Evolutionary conservation across 2,888 invertebrate species (phyloP).

Genomic region (Parnassius apollo): DNA sequence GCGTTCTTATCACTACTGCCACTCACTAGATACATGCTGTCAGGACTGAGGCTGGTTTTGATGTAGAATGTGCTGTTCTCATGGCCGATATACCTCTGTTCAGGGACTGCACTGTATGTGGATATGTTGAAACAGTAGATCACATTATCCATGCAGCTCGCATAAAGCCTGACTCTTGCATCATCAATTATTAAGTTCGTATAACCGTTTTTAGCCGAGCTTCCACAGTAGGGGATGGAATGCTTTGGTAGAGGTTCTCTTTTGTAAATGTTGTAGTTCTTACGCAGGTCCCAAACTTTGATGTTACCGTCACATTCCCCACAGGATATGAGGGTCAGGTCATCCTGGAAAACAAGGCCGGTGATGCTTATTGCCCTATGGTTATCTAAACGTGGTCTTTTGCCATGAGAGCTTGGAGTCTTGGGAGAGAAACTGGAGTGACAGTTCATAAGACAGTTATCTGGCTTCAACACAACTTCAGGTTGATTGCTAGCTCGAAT

Average conservation of each 20-base stretch:
- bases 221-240: constrained; percentile 87
- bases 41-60: constrained; percentile 89
- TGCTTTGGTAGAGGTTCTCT: constrained; percentile 87
- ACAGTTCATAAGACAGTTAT: constrained; percentile 86
- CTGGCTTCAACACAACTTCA: constrained; percentile 79
- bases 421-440: constrained; percentile 76
- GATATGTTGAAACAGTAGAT: constrained; percentile 92
- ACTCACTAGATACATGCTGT: constrained; percentile 90
- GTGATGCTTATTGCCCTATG: constrained; percentile 88
- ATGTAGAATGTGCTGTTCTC: constrained; percentile 92
- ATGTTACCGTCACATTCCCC: constrained; percentile 93
- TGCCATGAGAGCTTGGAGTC: constrained; percentile 77
- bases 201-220: constrained; percentile 85
- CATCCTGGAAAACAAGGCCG: constrained; percentile 91
- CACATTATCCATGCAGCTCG: constrained; percentile 92
- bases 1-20: constrained; percentile 94
- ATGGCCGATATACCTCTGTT: constrained; percentile 86
- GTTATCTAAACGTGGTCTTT: constrained; percentile 69
- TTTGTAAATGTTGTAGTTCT: constrained; percentile 86
- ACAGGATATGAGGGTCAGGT: constrained; percentile 89
- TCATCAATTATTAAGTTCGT: constrained; percentile 89
- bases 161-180: constrained; percentile 85
- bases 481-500: constrained; percentile 58
- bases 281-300: constrained; percentile 93
- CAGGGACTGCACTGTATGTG: constrained; percentile 84